Conservation (phyloP, 1,140 invertebrate genomes). For the Teleogryllus occipitalis region DNA sequence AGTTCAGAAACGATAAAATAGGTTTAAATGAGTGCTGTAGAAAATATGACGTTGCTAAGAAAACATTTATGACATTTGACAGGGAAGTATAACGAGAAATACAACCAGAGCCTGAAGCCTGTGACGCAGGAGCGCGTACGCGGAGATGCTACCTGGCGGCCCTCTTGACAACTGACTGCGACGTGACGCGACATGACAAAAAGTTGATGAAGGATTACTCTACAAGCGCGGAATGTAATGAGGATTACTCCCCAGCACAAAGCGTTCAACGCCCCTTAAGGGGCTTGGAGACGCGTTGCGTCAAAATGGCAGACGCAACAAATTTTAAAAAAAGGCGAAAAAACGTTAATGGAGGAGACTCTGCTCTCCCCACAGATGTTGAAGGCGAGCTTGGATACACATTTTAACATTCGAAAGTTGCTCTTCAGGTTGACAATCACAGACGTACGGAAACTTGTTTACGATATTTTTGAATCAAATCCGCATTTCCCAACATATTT, state of each 20-base stretch:
- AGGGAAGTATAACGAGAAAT: neutral
- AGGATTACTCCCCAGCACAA: no score
- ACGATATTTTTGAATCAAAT: slow-evolving; percentile 11
- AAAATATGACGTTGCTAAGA: neutral
- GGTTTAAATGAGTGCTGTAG: slow-evolving; percentile 7
- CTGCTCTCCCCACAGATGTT: neutral
- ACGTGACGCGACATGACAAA: no score
- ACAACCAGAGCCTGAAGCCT: neutral
- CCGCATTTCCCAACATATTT: slow-evolving; percentile 9
- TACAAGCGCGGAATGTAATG: no score
- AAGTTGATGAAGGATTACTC: no score
- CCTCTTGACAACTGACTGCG: no score
- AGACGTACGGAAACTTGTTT: slow-evolving; percentile 13
- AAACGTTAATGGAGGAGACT: neutral
- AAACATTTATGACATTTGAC: neutral
- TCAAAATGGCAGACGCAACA: no score
- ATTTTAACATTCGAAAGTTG: neutral
- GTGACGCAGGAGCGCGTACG: no score
- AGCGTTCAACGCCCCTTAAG: no score
- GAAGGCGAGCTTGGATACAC: neutral
- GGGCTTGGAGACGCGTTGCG: no score
- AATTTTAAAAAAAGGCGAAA: neutral
- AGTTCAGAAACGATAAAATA: neutral
- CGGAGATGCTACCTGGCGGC: no score
- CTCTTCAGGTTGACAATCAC: slow-evolving; percentile 10